Evolutionary conservation across 1,140 invertebrate species (phyloP), one percentile per base, ranked within the genome.

Genomic region (Drosophila kikkawai): DNA sequence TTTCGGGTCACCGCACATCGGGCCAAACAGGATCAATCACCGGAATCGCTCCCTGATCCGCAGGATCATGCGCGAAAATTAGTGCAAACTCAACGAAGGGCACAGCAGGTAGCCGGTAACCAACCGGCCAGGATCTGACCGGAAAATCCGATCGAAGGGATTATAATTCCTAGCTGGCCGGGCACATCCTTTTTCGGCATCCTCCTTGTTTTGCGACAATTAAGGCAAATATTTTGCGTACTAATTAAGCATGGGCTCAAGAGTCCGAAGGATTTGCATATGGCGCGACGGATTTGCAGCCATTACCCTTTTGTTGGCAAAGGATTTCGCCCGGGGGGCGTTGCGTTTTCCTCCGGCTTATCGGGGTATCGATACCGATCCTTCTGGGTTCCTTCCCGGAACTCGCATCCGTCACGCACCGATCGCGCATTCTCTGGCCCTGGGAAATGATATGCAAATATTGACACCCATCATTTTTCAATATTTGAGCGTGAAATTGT

Each of bases 211-310:
- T 79, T 71, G 55, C 60, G 69, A 79, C 82, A 91, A 91, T 91
- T 91, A 88, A 73, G 86, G 80, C 90, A 91, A 91, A 91, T 91
- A 91, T 91, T 91, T 91, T 91, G 90, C 70, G 90, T 91, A 90
- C 85, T 91, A 91, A 91, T 91, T 91, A 87, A 90, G 80, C 80
- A 63, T 22, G 71, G 71, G 71, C 55, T 67, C 37, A 55, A 60
- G 44, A 12, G 39, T 6, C 42, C 41, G n/a, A 29, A 17, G 39
- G 39, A 88, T 90, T 85, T 90, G 85, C 82, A 85, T 85, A 87
- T 58, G 53, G 69, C 58, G 61, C 75, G 60, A 44, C 73, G 86
- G 81, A 90, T 90, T 90, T 90, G 81, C 79, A 85, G 79, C 70
- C 63, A 90, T 90, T 90, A 90, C 85, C 85, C 85, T 90, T 90